These are phyloP conservation scores for Scytalopus superciliaris DNA, from an alignment of 2,113 vertebrate species.

Conservation along the genomic window DNA sequence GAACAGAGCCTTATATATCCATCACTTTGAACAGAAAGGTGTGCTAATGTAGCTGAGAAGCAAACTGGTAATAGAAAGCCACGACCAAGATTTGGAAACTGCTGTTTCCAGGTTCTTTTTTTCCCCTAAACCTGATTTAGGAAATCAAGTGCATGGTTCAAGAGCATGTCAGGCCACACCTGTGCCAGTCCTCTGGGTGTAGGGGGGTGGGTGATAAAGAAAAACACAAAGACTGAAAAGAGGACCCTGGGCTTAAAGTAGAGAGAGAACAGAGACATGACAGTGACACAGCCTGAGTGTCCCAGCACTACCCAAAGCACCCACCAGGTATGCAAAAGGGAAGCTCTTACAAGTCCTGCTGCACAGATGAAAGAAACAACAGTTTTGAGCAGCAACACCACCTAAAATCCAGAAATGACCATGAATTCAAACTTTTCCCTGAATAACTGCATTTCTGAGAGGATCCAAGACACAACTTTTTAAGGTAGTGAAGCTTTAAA, in stretches of 20 bases:
- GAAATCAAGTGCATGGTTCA: background rate
- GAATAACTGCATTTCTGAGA: background rate
- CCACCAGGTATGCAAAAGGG: background rate
- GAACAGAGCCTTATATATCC: background rate
- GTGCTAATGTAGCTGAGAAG: background rate
- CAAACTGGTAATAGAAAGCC: background rate
- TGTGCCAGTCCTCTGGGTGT: background rate
- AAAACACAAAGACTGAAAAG: background rate
- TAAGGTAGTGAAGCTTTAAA: background rate
- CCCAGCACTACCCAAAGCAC: background rate
- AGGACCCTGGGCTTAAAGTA: background rate
- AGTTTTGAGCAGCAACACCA: background rate
- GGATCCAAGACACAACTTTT: background rate
- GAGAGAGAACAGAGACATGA: accelerated
- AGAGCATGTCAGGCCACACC: background rate
- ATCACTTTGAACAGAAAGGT: background rate
- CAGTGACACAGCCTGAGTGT: background rate
- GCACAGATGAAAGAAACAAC: background rate
- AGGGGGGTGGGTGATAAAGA: background rate
- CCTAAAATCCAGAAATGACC: background rate
- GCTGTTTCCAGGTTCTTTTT: background rate
- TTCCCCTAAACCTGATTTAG: background rate
- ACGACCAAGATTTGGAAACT: background rate
- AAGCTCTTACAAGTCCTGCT: background rate
- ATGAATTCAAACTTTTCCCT: background rate